A percentile compares a stretch with the other conserved stretches of the same genome.
Conservation (phyloP, 2,888 invertebrate species). For the Brachycybe producta region DNA sequence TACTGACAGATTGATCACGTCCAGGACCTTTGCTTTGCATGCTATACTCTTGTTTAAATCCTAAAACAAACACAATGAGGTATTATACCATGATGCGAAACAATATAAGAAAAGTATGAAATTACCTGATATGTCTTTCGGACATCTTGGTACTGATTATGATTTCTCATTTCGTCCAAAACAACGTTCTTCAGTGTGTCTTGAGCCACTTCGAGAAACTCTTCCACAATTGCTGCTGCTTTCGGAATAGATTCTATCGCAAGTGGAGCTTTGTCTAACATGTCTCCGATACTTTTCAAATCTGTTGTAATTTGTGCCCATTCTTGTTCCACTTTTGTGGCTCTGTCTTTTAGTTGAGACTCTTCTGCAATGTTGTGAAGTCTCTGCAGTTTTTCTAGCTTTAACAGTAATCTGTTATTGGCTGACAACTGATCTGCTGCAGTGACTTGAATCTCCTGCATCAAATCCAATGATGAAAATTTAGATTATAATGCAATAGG, state of each 20-base stretch:
- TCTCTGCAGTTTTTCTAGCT: conserved; percentile 5
- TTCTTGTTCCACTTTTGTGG: conserved; percentile 5
- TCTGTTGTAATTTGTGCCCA: conserved; percentile 6
- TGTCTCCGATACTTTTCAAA: background rate
- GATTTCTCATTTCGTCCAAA: background rate
- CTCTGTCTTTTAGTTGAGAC: conserved; percentile 1
- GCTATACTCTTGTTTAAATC: background rate
- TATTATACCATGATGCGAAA: no score
- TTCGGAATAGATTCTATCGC: background rate
- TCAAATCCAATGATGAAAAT: background rate
- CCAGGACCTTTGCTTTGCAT: conserved; percentile 6
- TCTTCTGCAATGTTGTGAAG: conserved; percentile 12
- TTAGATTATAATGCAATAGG: background rate
- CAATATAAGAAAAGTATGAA: no score
- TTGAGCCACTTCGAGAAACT: background rate
- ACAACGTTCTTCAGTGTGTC: background rate
- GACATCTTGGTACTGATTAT: background rate
- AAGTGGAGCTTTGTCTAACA: background rate
- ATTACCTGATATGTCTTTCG: conserved; percentile 11
- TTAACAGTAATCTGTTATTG: background rate
- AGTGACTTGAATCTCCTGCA: conserved; percentile 5
- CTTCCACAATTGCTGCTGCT: conserved; percentile 1
- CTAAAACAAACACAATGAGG: conserved; percentile 2
- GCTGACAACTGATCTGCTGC: background rate
- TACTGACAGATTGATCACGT: conserved; percentile 7